phyloP scores from a whole-genome alignment of 2,113 vertebrate genomes.

The Rhinopomastus cyanomelas region DNA sequence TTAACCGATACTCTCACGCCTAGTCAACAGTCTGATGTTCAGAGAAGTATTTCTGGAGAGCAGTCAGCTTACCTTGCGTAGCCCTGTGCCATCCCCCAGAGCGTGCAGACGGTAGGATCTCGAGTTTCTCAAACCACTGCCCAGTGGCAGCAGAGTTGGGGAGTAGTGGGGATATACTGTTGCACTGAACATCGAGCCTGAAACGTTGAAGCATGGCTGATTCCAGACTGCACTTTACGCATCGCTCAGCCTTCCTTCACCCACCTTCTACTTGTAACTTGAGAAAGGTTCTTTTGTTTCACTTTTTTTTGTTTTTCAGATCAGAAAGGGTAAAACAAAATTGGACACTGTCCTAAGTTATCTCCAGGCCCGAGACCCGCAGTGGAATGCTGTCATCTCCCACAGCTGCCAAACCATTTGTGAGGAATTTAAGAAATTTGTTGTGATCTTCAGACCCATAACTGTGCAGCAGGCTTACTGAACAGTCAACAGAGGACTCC shows the following conservation, averaged over 20 bases:
- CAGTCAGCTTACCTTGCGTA: neutral
- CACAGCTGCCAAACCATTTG: slow-evolving; percentile 26
- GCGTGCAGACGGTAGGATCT: neutral
- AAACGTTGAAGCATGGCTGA: neutral
- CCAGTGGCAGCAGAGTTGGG: rapidly evolving
- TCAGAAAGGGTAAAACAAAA: slow-evolving; percentile 25
- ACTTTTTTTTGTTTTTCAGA: neutral
- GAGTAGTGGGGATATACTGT: neutral
- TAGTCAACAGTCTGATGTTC: neutral
- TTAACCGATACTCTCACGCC: neutral
- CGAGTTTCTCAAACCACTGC: neutral
- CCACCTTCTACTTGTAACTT: neutral
- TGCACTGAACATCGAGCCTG: neutral
- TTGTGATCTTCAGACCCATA: slow-evolving; percentile 33
- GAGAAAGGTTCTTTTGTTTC: neutral
- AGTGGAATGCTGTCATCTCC: neutral
- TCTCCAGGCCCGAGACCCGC: neutral
- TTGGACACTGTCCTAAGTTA: neutral
- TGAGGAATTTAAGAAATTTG: slow-evolving; percentile 34
- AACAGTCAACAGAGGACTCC: neutral
- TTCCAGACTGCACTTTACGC: rapidly evolving
- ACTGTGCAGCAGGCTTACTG: neutral
- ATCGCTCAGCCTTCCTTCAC: neutral
- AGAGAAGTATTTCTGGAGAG: neutral
- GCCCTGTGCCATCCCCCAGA: neutral